phyloP scores from a whole-genome alignment of 2,113 vertebrate species.

The Macquaria australasica region DNA sequence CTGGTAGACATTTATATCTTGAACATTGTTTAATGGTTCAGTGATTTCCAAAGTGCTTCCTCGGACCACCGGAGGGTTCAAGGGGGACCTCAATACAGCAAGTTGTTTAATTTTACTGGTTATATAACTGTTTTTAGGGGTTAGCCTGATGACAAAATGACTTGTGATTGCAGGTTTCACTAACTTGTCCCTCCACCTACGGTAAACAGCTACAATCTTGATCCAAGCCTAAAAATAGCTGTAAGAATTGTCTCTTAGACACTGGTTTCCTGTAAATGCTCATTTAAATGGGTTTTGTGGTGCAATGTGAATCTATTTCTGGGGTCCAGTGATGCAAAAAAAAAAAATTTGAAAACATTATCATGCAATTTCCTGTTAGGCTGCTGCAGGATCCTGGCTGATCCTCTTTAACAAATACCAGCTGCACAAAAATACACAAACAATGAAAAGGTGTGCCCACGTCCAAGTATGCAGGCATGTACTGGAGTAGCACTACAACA shows the following conservation, averaged over 20 bases:
- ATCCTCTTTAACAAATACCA: conserved; percentile 62
- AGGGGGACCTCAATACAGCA: neutral
- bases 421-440: conserved; percentile 14
- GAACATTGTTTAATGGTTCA: neutral
- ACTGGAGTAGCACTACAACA: neutral
- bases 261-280: neutral
- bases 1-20: neutral
- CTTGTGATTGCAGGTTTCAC: conserved; percentile 58
- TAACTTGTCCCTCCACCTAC: conserved; percentile 44
- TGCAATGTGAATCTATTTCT: conserved; percentile 5
- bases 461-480: neutral
- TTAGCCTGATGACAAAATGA: conserved; percentile 33
- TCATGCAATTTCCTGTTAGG: conserved; percentile 32
- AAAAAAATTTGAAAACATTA: neutral
- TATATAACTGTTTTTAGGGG: conserved; percentile 40
- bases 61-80: conserved; percentile 31
- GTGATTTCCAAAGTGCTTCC: neutral
- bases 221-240: conserved; percentile 13
- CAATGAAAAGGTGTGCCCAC: conserved; percentile 45
- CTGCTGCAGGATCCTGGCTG: conserved; percentile 28
- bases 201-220: conserved; percentile 32
- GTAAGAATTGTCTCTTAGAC: neutral
- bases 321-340: neutral
- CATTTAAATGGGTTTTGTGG: conserved; percentile 11
- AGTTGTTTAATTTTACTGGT: too few species aligned